Evolutionary conservation across 2,888 invertebrate species (phyloP), one percentile per base, ranked within the genome.

Genomic region (Clivina fossor): DNA sequence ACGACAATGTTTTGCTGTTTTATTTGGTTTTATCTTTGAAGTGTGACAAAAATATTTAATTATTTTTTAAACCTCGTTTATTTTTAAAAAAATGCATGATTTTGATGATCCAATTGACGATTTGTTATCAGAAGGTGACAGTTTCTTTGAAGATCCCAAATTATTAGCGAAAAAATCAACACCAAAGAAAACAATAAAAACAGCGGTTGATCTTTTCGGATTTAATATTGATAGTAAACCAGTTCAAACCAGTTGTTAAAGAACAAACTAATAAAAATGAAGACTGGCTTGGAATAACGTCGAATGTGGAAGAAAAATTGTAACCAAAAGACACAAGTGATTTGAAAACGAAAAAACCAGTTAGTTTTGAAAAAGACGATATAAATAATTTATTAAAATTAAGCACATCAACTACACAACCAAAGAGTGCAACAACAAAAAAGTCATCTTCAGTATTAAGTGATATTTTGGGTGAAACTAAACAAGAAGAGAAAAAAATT

Each of bases 41-140:
- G n/a, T n/a, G n/a, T n/a, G n/a, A n/a, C n/a, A n/a, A n/a, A n/a
- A n/a, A n/a, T n/a, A n/a, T n/a, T n/a, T n/a, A n/a, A n/a, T n/a
- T n/a, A n/a, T n/a, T n/a, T n/a, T n/a, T n/a, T n/a, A n/a, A n/a
- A n/a, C n/a, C n/a, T n/a, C n/a, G n/a, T n/a, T n/a, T n/a, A n/a
- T n/a, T n/a, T n/a, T n/a, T n/a, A n/a, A n/a, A n/a, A n/a, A n/a
- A 53, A 53, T 53, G 53, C 43, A 53, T 15, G 79, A 80, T 67
- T 66, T 79, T 22, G 82, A 85, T 46, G 84, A 85, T 70, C 82
- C 84, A 8, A 70, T 84, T 58, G 85, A 80, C 22, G 84, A 83
- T 65, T 77, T 82, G 65, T 71, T 85, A 38, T 85, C 84, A 65
- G 85, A 85, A 66, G 84, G 81, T 56, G 86, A 86, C 64, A 85